Evolutionary conservation across 2,888 invertebrate species (phyloP).

Genomic region (Julus scanicus): DNA sequence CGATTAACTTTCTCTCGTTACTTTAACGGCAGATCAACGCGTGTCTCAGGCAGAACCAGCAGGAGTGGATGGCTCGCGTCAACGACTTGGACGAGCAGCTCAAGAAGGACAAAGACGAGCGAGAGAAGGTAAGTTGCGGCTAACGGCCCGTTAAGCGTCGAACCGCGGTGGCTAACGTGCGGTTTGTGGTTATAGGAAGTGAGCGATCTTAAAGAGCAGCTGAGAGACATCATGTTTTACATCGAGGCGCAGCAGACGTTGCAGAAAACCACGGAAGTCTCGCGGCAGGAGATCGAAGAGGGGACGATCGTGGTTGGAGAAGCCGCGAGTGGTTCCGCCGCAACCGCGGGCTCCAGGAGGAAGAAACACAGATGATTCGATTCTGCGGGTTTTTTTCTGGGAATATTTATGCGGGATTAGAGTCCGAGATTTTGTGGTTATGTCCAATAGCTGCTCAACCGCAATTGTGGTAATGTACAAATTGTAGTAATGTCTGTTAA

Average conservation of each 20-base stretch:
- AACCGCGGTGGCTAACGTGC: not conserved
- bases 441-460: no score
- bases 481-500: no score
- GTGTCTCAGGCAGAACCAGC: conserved; percentile 80
- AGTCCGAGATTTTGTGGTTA: no score
- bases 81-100: conserved; percentile 70
- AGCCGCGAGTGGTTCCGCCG: not conserved
- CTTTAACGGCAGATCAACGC: conserved; percentile 72
- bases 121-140: conserved; percentile 63
- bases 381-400: not conserved
- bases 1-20: not conserved
- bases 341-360: conserved; percentile 14
- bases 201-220: conserved; percentile 87
- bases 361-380: conserved; percentile 28
- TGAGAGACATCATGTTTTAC: conserved; percentile 96
- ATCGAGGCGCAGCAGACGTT: conserved; percentile 83
- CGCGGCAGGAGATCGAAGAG: conserved; percentile 67
- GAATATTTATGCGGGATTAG: no score
- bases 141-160: no score
- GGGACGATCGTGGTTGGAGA: conserved; percentile 64
- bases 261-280: conserved; percentile 61
- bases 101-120: conserved; percentile 65
- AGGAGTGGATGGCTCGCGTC: conserved; percentile 75
- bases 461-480: no score
- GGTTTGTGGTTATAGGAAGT: conserved; percentile 71